Conservation (phyloP, 30 jellyfish, hydroid and myxozoan genomes). For the Aurelia coerulea region DNA sequence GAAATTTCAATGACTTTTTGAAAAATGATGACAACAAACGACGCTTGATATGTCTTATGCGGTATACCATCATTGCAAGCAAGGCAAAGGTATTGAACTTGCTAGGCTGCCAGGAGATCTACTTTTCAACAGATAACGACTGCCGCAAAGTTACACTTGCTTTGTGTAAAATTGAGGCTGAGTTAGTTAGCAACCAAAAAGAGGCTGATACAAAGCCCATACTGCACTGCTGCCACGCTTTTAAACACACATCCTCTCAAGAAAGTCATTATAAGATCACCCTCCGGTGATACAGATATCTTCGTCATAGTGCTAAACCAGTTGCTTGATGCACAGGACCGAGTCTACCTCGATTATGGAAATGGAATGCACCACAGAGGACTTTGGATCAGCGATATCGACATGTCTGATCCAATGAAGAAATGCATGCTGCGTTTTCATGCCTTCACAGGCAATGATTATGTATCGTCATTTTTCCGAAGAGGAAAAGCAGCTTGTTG, state of each 20-base stretch:
- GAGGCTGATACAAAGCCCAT: slow-evolving; percentile 66
- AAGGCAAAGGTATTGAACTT: no score
- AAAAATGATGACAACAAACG: no score
- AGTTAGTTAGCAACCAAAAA: slow-evolving; percentile 70
- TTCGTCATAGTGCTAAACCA: background rate
- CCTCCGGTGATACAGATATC: slow-evolving; percentile 47
- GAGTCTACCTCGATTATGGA: slow-evolving; percentile 32
- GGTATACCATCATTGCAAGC: no score
- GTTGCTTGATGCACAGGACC: slow-evolving; percentile 3
- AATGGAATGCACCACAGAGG: slow-evolving; percentile 31
- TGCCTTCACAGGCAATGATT: slow-evolving; percentile 60
- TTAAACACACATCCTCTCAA: slow-evolving; percentile 2
- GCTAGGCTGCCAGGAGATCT: no score
- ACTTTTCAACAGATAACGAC: no score
- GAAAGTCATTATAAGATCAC: no score
- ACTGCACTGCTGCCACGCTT: slow-evolving; percentile 55
- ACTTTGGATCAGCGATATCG: no score
- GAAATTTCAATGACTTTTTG: no score
- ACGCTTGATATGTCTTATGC: no score
- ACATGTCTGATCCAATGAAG: no score
- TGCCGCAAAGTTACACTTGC: no score
- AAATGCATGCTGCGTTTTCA: slow-evolving; percentile 60
- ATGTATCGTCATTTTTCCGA: slow-evolving; percentile 36
- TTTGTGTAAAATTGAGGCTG: no score
- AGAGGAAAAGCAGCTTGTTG: slow-evolving; percentile 18